Evolutionary conservation across 2,113 vertebrate genomes (phyloP).

Genomic region (Lampris megalopsis): DNA sequence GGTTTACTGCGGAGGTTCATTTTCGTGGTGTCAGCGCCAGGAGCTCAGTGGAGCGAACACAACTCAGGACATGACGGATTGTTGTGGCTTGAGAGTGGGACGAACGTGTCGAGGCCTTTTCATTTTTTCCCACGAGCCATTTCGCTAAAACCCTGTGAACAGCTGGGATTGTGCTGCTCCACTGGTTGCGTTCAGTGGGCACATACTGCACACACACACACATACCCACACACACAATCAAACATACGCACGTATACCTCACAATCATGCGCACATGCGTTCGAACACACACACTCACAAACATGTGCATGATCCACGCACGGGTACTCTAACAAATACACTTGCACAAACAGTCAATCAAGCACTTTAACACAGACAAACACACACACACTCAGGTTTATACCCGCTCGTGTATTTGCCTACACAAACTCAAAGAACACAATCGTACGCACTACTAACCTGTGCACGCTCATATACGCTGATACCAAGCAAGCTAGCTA

Average conservation of each 20-base stretch:
- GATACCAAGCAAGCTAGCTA: no score
- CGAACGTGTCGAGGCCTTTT: background rate
- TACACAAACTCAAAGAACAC: no score
- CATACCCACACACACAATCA: background rate
- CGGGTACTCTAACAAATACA: background rate
- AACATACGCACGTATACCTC: background rate
- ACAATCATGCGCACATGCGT: background rate
- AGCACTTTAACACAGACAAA: background rate
- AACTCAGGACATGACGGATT: conserved; percentile 25
- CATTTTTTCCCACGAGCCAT: background rate
- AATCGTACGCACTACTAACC: no score
- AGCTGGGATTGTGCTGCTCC: conserved; percentile 49
- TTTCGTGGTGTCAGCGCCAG: no score
- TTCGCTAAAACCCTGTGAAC: background rate
- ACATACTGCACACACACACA: background rate
- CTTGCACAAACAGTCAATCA: background rate
- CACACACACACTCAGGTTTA: conserved; percentile 15
- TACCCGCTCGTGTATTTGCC: no score
- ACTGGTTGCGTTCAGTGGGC: conserved; percentile 28
- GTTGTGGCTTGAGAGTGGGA: conserved; percentile 22
- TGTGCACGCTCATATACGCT: no score
- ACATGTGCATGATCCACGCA: conserved; percentile 14
- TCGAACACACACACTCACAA: background rate
- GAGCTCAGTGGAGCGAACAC: background rate
- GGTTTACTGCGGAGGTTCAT: no score